Evolutionary conservation across 2,113 vertebrate genomes (phyloP), one percentile per base, ranked within the genome.

Genomic region (Gnathonemus longibarbis): DNA sequence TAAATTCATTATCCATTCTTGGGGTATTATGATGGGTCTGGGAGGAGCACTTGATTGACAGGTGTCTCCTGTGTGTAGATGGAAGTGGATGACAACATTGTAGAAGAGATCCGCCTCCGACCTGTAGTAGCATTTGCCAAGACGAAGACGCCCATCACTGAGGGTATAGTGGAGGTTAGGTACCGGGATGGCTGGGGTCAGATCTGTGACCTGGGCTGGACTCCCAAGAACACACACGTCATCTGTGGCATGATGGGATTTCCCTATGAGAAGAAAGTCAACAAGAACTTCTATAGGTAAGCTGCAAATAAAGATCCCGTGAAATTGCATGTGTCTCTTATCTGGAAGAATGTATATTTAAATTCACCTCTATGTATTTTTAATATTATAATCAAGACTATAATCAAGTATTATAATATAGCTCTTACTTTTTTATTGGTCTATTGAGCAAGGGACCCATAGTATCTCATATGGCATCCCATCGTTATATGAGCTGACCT

Each of bases 211-310:
- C 91, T 94, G 86, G 97, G 97, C 80, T 99, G 98, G 98, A 95
- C 93, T 3, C 91, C 93, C 90, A 97, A 95, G 90, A 98, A 98
- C 96, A 98, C 97, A 42, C 97, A 70, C 0, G 98, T 99, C 2
- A 3, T 99, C 94, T 99, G 98, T 0, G 98, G 98, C 89, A 98
- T 98, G 98, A 93, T 99, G 96, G 98, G 98, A 89, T 99, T 99
- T 93, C 98, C 98, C 0, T 93, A 97, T 0, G 98, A 99, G 92
- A 97, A 95, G 92, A 98, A 97, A 90, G 95, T 97, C 95, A 99
- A 99, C 97, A 96, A 94, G 91, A 98, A 97, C 94, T 98, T 99
- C 94, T 99, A 99, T 96, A 99, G 96, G 98, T 99, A 94, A 97
- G 96, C 92, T 2, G 17, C 3, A 89, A 27, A 42, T 42, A 70